Percentiles rank a stretch among this genome's conserved stretches.
Conservation (phyloP, 2,113 vertebrate genomes). For the Cyanoramphus novaezelandiae region DNA sequence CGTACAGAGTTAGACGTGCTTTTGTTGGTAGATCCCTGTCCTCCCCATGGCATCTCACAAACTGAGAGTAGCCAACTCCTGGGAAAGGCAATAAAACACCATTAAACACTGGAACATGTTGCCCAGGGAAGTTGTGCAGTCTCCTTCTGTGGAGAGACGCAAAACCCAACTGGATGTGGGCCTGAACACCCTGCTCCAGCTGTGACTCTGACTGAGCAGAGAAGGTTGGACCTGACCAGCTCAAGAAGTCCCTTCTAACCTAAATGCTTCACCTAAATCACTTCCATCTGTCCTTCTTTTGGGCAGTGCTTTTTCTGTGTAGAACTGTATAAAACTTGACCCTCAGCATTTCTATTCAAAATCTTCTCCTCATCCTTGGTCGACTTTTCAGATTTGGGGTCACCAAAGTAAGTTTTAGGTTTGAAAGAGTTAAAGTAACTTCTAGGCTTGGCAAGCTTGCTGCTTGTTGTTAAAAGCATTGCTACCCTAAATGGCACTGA, state of each 20-base stretch:
- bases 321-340: neutral
- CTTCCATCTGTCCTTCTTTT: neutral
- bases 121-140: neutral
- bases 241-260: neutral
- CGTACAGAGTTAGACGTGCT: neutral
- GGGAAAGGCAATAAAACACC: neutral
- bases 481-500: conserved; percentile 60
- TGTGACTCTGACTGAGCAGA: neutral
- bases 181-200: neutral
- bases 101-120: neutral
- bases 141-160: neutral
- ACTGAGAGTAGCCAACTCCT: neutral
- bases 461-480: neutral
- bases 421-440: conserved; percentile 39
- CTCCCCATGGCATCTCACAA: neutral
- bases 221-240: neutral
- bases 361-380: neutral
- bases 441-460: neutral
- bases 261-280: neutral
- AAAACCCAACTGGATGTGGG: neutral
- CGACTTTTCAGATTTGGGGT: neutral
- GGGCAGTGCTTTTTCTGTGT: neutral
- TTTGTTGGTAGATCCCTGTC: neutral
- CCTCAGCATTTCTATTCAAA: neutral
- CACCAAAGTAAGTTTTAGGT: neutral